Conservation (phyloP, 2,888 invertebrate genomes). For the Archips xylosteana region DNA sequence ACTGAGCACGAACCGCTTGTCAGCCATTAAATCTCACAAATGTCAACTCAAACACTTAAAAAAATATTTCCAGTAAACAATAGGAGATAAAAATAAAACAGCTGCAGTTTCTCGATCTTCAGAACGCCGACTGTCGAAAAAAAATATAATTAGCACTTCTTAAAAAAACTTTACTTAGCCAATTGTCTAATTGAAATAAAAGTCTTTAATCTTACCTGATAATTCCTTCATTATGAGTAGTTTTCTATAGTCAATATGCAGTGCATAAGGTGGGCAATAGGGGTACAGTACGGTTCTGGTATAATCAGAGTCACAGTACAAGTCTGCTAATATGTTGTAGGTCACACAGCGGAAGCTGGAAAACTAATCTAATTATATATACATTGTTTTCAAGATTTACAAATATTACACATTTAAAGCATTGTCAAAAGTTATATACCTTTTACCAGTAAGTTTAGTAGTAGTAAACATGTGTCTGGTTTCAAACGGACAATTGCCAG, state of each 20-base stretch:
- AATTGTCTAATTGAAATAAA: neutral
- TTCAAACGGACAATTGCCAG: conserved; percentile 93
- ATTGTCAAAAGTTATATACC: conserved; percentile 73
- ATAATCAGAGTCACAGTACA: conserved; percentile 94
- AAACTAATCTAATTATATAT: conserved; percentile 44
- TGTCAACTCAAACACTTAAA: too few species aligned
- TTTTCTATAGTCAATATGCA: conserved; percentile 94
- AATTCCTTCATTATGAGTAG: conserved; percentile 94
- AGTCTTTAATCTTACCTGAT: conserved; percentile 80
- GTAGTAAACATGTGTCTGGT: conserved; percentile 90
- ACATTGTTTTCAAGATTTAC: neutral
- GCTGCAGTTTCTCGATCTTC: too few species aligned
- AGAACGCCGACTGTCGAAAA: too few species aligned
- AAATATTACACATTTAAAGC: conserved; percentile 15
- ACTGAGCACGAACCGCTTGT: too few species aligned
- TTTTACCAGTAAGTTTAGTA: conserved; percentile 80
- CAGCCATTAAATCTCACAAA: too few species aligned
- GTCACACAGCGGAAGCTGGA: conserved; percentile 91
- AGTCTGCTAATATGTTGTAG: conserved; percentile 96
- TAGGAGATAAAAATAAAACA: too few species aligned
- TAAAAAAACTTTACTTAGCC: too few species aligned
- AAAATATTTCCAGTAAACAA: too few species aligned
- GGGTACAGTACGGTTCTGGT: conserved; percentile 90
- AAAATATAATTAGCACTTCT: too few species aligned
- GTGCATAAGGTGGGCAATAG: conserved; percentile 93